Evolutionary conservation across 2,888 invertebrate genomes (phyloP).

Genomic region (Cylloceria caligata): DNA sequence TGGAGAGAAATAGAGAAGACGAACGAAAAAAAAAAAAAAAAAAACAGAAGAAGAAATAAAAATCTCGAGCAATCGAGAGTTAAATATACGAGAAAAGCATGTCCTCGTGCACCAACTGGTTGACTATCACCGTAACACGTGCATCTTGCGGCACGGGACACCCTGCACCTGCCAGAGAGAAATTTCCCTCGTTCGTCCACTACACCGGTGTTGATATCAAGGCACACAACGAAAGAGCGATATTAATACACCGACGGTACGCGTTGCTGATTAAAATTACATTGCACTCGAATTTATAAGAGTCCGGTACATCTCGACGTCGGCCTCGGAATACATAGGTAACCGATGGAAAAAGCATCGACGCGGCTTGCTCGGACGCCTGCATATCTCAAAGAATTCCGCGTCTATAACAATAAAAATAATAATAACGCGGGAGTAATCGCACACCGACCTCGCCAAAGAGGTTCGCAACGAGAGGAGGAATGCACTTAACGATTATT

Average conservation of each 20-base stretch:
- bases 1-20: neutral
- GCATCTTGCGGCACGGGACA: constrained; percentile 53
- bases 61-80: neutral
- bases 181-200: constrained; percentile 58
- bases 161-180: constrained; percentile 57
- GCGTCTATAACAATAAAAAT: neutral
- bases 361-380: neutral
- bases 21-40: neutral
- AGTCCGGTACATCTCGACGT: neutral
- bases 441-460: neutral
- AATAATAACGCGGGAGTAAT: neutral
- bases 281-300: constrained; percentile 14
- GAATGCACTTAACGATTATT: neutral
- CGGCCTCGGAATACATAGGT: constrained; percentile 24
- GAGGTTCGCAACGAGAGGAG: neutral
- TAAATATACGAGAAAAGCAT: neutral
- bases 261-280: neutral
- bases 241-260: constrained; percentile 4
- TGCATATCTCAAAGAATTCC: constrained; percentile 31
- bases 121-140: constrained; percentile 64
- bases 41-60: no score
- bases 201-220: neutral
- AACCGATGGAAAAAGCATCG: neutral
- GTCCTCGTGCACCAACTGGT: constrained; percentile 24
- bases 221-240: constrained; percentile 16